Evolutionary conservation across 2,113 vertebrate genomes (phyloP).

Genomic region (Aegotheles bennettii): DNA sequence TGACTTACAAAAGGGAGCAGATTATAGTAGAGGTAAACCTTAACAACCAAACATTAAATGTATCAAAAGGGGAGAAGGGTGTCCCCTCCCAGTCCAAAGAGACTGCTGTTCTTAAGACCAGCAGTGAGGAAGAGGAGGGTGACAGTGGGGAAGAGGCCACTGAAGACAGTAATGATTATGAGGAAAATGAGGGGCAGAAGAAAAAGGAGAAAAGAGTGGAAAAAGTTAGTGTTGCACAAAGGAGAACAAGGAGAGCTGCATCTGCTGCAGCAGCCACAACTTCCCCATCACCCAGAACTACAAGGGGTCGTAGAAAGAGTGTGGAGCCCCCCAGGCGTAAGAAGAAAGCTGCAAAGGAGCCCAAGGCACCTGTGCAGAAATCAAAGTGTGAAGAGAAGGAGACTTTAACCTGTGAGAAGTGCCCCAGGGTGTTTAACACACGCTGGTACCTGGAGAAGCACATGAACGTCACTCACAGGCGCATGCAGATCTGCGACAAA

Average conservation of each 20-base stretch:
- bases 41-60: slow-evolving; percentile 98
- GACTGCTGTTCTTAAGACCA: slow-evolving; percentile 81
- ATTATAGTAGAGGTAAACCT: slow-evolving; percentile 99
- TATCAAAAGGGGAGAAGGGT: slow-evolving; percentile 95
- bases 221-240: slow-evolving; percentile 67
- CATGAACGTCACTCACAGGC: slow-evolving; percentile 97
- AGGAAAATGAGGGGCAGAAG: slow-evolving; percentile 82
- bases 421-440: slow-evolving; percentile 96
- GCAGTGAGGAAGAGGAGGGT: slow-evolving; percentile 85
- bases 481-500: slow-evolving; percentile 99
- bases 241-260: slow-evolving; percentile 77
- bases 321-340: slow-evolving; percentile 82
- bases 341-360: slow-evolving; percentile 78
- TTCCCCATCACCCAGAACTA: slow-evolving; percentile 76
- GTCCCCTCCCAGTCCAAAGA: slow-evolving; percentile 81
- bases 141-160: slow-evolving; percentile 80
- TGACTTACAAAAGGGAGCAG: slow-evolving; percentile 94
- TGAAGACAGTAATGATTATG: slow-evolving; percentile 76
- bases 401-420: slow-evolving; percentile 96
- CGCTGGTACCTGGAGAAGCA: slow-evolving; percentile 99
- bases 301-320: slow-evolving; percentile 84
- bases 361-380: slow-evolving; percentile 76
- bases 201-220: slow-evolving; percentile 80
- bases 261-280: slow-evolving; percentile 67
- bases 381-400: slow-evolving; percentile 91